A percentile compares a stretch with the other conserved stretches of the same genome.
Evolutionary conservation across 2,113 vertebrate species (phyloP).

Genomic region (Nesoenas mayeri): DNA sequence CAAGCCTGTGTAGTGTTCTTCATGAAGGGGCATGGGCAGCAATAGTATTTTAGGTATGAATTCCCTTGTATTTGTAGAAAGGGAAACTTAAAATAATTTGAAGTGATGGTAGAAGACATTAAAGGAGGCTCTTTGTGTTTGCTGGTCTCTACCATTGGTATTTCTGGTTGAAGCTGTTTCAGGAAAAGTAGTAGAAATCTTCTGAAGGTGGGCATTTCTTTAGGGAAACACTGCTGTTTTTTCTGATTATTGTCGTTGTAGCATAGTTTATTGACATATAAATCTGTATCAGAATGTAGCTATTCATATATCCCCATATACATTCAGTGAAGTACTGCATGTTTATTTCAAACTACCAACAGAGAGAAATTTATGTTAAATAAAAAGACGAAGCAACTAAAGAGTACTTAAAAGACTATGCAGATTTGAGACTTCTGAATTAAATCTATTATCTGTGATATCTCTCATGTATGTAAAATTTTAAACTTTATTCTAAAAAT

Average conservation of each 20-base stretch:
- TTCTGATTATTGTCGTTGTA: not conserved
- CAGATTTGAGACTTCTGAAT: not conserved
- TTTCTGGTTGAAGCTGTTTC: not conserved
- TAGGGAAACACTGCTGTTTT: not conserved
- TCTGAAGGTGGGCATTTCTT: conserved; percentile 1
- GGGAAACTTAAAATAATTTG: conserved; percentile 63
- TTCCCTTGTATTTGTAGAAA: conserved; percentile 68
- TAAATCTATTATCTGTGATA: not conserved
- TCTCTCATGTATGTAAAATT: not conserved
- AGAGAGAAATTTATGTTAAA: not conserved
- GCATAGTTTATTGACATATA: not conserved
- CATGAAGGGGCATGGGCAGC: conserved; percentile 67
- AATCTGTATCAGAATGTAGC: not conserved
- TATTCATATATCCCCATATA: not conserved
- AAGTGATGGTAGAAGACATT: conserved; percentile 36
- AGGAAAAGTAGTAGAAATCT: not conserved
- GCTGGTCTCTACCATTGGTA: not conserved
- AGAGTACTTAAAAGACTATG: not conserved
- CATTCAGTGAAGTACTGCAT: not conserved
- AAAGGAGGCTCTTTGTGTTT: conserved; percentile 46
- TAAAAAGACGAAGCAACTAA: not conserved
- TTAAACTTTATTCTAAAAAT: not conserved
- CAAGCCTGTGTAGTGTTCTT: conserved; percentile 70
- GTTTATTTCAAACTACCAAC: not conserved
- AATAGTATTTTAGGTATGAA: conserved; percentile 62